These are phyloP conservation scores for Nezara viridula DNA, from an alignment of 2,888 invertebrate genomes.

Conservation along the genomic window DNA sequence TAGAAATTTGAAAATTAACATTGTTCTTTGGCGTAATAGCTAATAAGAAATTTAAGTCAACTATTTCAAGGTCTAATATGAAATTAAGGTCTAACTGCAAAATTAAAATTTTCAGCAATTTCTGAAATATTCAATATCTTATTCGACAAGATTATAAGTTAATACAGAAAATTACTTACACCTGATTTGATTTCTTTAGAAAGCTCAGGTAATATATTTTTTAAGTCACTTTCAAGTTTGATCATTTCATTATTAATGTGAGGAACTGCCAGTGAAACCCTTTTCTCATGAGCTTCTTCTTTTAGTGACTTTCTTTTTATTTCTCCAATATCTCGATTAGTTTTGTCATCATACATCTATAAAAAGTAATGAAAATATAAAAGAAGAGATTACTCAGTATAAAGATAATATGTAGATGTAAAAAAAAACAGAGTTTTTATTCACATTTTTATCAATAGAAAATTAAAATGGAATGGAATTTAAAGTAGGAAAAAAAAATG, in stretches of 20 bases:
- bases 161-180: not conserved
- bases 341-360: slow-evolving; percentile 6
- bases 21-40: too few species aligned
- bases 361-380: not conserved
- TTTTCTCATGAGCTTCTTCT: slow-evolving; percentile 43
- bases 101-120: too few species aligned
- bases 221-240: slow-evolving; percentile 47
- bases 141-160: not conserved
- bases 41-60: too few species aligned
- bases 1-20: too few species aligned
- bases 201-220: slow-evolving; percentile 45
- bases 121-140: too few species aligned
- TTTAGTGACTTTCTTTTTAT: slow-evolving; percentile 1
- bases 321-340: slow-evolving; percentile 31
- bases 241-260: slow-evolving; percentile 10
- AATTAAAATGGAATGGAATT: not conserved
- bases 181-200: slow-evolving; percentile 28
- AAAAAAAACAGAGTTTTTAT: not conserved
- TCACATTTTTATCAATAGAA: not conserved
- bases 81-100: too few species aligned
- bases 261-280: slow-evolving; percentile 31
- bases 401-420: too few species aligned
- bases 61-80: too few species aligned
- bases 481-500: not conserved
- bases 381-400: not conserved